Evolutionary conservation across 2,113 vertebrate species (phyloP), one percentile per base, ranked within the genome.

Genomic region (Noturus placidus): DNA sequence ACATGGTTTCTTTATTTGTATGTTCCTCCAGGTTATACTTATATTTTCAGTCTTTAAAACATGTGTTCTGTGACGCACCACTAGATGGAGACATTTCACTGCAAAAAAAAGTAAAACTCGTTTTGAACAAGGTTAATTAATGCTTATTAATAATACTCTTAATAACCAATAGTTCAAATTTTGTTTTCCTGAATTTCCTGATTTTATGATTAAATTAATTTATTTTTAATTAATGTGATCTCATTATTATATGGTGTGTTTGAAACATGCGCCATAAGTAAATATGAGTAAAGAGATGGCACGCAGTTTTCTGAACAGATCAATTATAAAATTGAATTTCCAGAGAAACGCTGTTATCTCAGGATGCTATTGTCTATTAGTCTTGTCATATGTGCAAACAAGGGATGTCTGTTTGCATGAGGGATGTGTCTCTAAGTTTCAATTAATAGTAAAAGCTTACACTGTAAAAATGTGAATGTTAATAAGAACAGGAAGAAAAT

Each of bases 21-120:
- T 70, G 5, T 35, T 17, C 8, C 30, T 35, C 30, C 15, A 35
- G 6, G 33, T 70, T 67, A 67, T 11, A 67, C 63, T 22, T 1
- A 8, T 7, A 35, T 7, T 70, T 35, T n/a, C 10, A 65, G 25
- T 20, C 17, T 74, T 74, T 25, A 4, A 46, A 46, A 5, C 1
- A 5, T 13, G 20, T 27, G 38, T 74, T 74, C 38, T 76, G 38
- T 46, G 38, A 46, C 27, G 11, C 22, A 82, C 9, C 86, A 77
- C 80, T 63, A 87, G 80, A 52, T 76, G 86, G 86, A 83, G 86
- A 83, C 86, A 83, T 87, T 83, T 83, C 42, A 83, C 80, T 61
- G 67, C 35, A n/a, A 0, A 50, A 61, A 65, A 57, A 11, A 77
- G 15, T 70, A 2, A 74, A 33, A 70, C 17, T 9, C 7, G 2